phyloP scores from a whole-genome alignment of 2,113 vertebrate species.

The Glaucomys volans region DNA sequence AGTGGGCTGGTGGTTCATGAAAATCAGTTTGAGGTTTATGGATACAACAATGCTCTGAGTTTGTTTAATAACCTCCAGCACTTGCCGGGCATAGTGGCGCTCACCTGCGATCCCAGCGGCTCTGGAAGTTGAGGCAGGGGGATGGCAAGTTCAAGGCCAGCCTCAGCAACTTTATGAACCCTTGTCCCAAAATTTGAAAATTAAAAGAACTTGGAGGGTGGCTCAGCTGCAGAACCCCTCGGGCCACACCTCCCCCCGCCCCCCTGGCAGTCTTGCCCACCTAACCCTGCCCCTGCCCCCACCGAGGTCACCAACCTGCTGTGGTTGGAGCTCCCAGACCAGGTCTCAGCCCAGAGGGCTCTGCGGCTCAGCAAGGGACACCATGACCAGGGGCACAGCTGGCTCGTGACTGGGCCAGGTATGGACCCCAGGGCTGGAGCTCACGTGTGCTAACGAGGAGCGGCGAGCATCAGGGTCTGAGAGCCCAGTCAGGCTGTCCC shows the following conservation, averaged over 20 bases:
- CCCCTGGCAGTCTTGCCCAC: not conserved
- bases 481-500: not conserved
- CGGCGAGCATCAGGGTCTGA: no score
- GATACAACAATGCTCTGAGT: not conserved
- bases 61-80: not conserved
- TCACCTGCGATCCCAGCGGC: no score
- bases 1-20: not conserved
- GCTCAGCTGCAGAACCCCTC: no score
- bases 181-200: no score
- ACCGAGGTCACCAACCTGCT: not conserved
- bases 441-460: fast-evolving
- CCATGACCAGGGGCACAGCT: not conserved
- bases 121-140: no score
- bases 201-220: no score
- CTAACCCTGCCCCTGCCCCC: not conserved
- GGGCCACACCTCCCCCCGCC: not conserved
- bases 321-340: not conserved
- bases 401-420: fast-evolving
- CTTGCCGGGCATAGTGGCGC: no score
- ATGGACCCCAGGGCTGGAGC: not conserved
- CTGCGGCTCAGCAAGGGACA: no score
- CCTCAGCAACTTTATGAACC: no score
- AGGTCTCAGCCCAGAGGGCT: no score
- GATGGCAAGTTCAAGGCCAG: no score
- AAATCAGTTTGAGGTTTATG: not conserved